A percentile compares a stretch with the other conserved stretches of the same genome.
These are phyloP conservation scores for Pipistrellus kuhlii DNA, from an alignment of 2,797 vertebrate species.

Conservation along the genomic window DNA sequence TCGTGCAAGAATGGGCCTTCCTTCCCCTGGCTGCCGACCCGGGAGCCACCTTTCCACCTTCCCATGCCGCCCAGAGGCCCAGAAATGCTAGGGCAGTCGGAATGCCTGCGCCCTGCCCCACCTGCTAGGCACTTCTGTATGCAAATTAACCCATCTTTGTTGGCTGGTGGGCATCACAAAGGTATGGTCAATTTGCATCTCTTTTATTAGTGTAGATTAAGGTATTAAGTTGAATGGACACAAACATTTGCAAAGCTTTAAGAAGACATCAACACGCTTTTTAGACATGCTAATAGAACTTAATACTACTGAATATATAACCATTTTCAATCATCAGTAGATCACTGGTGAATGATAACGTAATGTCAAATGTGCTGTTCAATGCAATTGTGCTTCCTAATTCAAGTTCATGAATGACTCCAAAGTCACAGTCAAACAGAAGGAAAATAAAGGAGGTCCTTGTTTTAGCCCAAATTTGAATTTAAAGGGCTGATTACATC, in stretches of 20 bases:
- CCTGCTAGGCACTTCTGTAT: no score
- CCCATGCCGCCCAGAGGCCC: no score
- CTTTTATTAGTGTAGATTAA: not conserved
- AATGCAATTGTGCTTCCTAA: constrained; percentile 43
- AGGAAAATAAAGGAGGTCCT: constrained; percentile 44
- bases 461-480: constrained; percentile 67
- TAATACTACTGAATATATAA: constrained; percentile 47
- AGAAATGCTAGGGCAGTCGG: no score
- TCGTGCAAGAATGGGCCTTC: no score
- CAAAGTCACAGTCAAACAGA: constrained; percentile 46
- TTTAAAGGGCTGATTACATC: constrained; percentile 52
- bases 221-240: constrained; percentile 23
- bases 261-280: constrained; percentile 40
- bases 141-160: no score
- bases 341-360: constrained; percentile 24
- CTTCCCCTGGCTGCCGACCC: no score
- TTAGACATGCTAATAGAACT: constrained; percentile 13
- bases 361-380: constrained; percentile 52
- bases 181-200: no score
- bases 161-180: no score
- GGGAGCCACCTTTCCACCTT: no score
- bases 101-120: no score
- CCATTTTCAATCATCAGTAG: constrained; percentile 49
- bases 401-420: constrained; percentile 66
- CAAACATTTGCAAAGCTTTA: constrained; percentile 35